Evolutionary conservation across 2,888 invertebrate genomes (phyloP).

Genomic region (Dicyrtomina minuta): DNA sequence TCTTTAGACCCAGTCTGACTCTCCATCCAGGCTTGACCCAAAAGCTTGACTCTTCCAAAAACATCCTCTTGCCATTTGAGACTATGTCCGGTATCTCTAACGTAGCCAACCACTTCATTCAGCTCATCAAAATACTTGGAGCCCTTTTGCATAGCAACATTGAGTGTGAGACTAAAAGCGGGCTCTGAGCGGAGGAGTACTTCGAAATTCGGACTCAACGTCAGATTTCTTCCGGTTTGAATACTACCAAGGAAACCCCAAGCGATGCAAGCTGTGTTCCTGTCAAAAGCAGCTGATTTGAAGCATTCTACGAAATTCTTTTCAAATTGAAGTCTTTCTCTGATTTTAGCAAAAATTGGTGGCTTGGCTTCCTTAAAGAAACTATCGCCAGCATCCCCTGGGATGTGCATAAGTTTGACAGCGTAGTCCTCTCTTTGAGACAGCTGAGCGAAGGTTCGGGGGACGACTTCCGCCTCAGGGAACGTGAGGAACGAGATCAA

Average conservation of each 20-base stretch:
- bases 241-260: background rate
- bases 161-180: background rate
- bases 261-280: background rate
- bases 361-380: background rate
- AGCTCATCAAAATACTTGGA: background rate
- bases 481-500: conserved; percentile 27
- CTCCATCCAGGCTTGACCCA: background rate
- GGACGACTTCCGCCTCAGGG: background rate
- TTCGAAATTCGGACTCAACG: background rate
- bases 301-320: background rate
- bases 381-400: background rate
- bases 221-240: conserved; percentile 8
- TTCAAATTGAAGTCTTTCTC: background rate
- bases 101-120: background rate
- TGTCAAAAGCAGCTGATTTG: background rate
- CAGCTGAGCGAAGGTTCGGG: background rate
- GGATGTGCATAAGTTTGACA: background rate
- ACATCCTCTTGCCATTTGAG: background rate
- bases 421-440: background rate
- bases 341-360: background rate
- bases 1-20: too few species aligned
- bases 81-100: background rate
- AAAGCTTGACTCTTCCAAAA: background rate
- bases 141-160: background rate
- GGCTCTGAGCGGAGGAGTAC: background rate